Evolutionary conservation across 37 sponge, comb jelly and placozoan genomes (phyloP).

Genomic region (Bolinopsis microptera): DNA sequence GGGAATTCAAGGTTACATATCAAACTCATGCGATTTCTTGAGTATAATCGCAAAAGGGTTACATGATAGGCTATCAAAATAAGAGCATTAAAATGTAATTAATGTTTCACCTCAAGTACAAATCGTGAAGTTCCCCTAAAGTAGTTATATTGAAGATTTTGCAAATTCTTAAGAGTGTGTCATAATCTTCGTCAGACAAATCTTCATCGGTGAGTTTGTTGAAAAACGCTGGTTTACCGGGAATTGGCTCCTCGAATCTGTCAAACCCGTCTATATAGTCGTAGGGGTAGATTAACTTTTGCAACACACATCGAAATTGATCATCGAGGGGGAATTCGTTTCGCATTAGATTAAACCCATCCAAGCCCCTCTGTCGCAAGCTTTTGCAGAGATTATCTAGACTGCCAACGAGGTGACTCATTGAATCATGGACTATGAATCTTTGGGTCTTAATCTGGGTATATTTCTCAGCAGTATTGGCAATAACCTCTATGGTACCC

Average conservation of each 20-base stretch:
- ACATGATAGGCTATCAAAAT: no score
- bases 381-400: not conserved
- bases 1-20: no score
- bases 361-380: not conserved
- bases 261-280: conserved; percentile 4
- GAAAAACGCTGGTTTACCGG: not conserved
- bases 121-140: not conserved
- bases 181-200: not conserved
- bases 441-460: not conserved
- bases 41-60: no score
- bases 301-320: not conserved
- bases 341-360: not conserved
- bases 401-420: not conserved
- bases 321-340: not conserved
- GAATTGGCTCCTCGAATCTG: not conserved
- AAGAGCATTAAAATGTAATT: no score
- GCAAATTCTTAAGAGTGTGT: not conserved
- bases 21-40: no score
- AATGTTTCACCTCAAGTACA: not conserved
- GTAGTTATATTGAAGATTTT: not conserved
- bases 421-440: conserved; percentile 1
- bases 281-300: not conserved
- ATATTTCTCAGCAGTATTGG: not conserved
- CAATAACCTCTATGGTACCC: not conserved
- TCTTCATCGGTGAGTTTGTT: conserved; percentile 48